Evolutionary conservation across 2,888 invertebrate species (phyloP), one percentile per base, ranked within the genome.

Genomic region (Baccha elongata): DNA sequence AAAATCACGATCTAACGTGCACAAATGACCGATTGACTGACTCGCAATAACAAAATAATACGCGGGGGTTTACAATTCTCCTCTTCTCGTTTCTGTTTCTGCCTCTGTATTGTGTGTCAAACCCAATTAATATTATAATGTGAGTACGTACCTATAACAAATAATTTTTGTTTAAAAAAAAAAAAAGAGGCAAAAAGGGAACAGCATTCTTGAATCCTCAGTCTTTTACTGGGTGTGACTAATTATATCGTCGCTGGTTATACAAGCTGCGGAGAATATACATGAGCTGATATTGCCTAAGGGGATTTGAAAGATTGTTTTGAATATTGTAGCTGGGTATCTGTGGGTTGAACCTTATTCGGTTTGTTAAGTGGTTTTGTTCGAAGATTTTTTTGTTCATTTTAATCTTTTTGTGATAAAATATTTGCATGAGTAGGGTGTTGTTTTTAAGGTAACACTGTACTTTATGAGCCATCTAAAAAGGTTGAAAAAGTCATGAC

Each of bases 21-120:
- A 64, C 80, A 81, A 83, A 73, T 83, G 83, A 78, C 83, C 83
- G 73, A 83, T 64, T 83, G 83, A 83, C 78, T 83, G 78, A 73
- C 72, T 72, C 53, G 68, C 65, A 64, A 48, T 52, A 32, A 23
- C 21, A 37, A 21, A 26, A 53, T 13, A 64, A 42, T 42, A 40
- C 58, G 81, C 55, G 78, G 68, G 72, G 78, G 78, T 78, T 67
- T 62, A 17, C 4, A 13, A 15, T 35, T n/a, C 13, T 42, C 29
- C 37, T 15, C 69, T 15, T 40, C 23, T 46, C 42, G 19, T 32
- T 50, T 42, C 26, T 29, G 15, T 15, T 35, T 15, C 64, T 17
- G 40, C 37, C n/a, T 29, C 60, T 29, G 37, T 60, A 48, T 62
- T 60, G 62, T 60, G 62, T 76, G 76, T 76, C 75, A 65, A 60